These are phyloP conservation scores for Acromyrmex echinatior DNA, from an alignment of 1,140 invertebrate species.

Conservation along the genomic window DNA sequence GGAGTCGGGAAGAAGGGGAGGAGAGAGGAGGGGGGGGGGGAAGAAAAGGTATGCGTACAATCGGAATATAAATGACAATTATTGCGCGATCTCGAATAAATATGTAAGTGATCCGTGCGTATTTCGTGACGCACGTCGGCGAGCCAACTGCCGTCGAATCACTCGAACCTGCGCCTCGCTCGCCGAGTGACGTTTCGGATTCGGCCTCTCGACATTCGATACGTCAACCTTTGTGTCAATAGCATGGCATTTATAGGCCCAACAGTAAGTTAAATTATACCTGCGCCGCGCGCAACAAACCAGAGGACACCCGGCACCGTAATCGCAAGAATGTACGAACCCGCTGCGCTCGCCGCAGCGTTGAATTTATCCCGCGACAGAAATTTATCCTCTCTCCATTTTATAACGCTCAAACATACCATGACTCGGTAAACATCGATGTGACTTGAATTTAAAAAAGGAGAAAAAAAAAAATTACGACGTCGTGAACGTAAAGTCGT, in stretches of 20 bases:
- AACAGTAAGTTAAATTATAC: conserved; percentile 16
- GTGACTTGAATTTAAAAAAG: not conserved
- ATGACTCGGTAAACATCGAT: not conserved
- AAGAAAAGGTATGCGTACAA: not conserved
- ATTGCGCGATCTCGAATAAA: conserved; percentile 64
- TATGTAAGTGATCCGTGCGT: conserved; percentile 13
- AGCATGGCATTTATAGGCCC: not conserved
- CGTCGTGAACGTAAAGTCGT: conserved; percentile 1
- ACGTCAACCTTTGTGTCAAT: conserved; percentile 3
- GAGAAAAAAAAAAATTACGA: not conserved
- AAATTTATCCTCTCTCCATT: conserved; percentile 26
- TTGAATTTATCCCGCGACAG: conserved; percentile 1
- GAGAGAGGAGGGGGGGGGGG: too few species aligned
- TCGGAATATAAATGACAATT: conserved; percentile 73
- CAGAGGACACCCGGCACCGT: not conserved
- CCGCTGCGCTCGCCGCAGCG: too few species aligned
- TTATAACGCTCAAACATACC: not conserved
- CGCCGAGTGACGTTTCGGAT: not conserved
- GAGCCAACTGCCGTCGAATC: not conserved
- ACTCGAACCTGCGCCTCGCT: not conserved
- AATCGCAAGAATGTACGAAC: conserved; percentile 16
- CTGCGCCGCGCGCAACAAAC: not conserved
- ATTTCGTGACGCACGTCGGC: conserved; percentile 12
- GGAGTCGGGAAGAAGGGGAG: too few species aligned
- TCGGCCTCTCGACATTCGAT: conserved; percentile 12